These are phyloP conservation scores for Lagopus leucura DNA, from an alignment of 2,113 vertebrate genomes.

Conservation along the genomic window DNA sequence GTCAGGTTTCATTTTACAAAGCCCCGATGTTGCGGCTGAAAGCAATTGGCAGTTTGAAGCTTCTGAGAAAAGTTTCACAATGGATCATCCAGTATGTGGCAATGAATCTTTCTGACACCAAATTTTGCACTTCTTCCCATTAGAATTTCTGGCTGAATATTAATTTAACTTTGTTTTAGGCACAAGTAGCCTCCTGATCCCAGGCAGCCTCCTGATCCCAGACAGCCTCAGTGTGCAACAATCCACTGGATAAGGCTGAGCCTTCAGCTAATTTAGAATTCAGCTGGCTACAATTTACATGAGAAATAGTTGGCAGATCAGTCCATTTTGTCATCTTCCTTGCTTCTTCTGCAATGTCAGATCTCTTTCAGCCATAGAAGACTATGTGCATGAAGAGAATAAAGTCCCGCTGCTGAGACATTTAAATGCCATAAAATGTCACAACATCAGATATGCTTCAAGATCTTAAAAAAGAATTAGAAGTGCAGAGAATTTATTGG, in stretches of 20 bases:
- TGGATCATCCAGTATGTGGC: neutral
- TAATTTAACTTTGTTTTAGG: neutral
- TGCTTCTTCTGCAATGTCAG: neutral
- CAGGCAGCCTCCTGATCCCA: neutral
- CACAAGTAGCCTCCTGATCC: neutral
- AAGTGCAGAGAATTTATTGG: neutral
- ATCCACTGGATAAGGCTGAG: neutral
- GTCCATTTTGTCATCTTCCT: neutral
- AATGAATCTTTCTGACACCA: neutral
- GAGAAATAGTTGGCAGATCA: conserved; percentile 26
- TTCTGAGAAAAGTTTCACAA: conserved; percentile 37
- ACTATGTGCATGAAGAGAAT: neutral
- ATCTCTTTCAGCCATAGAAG: neutral
- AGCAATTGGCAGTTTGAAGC: neutral
- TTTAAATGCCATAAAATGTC: conserved; percentile 58
- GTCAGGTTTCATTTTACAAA: conserved; percentile 24
- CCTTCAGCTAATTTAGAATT: conserved; percentile 12
- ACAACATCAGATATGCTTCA: conserved; percentile 13
- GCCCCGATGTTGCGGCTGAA: neutral
- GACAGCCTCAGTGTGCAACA: neutral
- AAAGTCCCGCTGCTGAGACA: neutral
- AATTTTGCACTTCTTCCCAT: neutral
- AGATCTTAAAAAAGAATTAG: conserved; percentile 31
- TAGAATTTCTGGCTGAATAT: neutral
- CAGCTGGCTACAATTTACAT: neutral